Percentiles rank a stretch among this genome's conserved stretches.
Conservation (phyloP, 2,113 vertebrate species). For the Nothobranchius furzeri region DNA sequence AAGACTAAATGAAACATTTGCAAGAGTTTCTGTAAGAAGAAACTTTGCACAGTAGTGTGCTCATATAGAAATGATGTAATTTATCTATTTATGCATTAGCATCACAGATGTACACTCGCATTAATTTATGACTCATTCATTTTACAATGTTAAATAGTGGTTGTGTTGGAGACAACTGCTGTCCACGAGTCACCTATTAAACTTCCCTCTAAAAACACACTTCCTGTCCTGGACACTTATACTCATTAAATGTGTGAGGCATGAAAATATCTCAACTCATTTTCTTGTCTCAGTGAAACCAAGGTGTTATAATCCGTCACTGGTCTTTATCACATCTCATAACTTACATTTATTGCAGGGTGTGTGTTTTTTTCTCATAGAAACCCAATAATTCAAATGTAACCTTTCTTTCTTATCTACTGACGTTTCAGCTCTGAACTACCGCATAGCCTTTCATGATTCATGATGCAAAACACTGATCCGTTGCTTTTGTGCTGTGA, state of each 20-base stretch:
- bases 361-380: neutral
- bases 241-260: slow-evolving; percentile 30
- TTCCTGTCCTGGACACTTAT: slow-evolving; percentile 22
- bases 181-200: slow-evolving; percentile 13
- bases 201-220: neutral
- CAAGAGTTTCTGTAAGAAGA: no score
- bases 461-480: neutral
- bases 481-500: slow-evolving; percentile 41
- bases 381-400: slow-evolving; percentile 13
- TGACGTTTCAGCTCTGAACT: neutral
- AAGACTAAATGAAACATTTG: no score
- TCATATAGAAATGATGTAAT: no score
- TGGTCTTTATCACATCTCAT: neutral
- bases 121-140: neutral
- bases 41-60: no score
- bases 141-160: neutral
- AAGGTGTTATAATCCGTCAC: slow-evolving; percentile 20
- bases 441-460: neutral
- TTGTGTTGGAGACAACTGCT: neutral
- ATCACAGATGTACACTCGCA: no score
- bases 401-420: slow-evolving; percentile 9
- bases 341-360: slow-evolving; percentile 6
- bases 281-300: slow-evolving; percentile 5
- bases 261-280: slow-evolving; percentile 26
- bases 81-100: no score